phyloP scores from a whole-genome alignment of 2,797 vertebrate genomes.

The Hipposideros larvatus region DNA sequence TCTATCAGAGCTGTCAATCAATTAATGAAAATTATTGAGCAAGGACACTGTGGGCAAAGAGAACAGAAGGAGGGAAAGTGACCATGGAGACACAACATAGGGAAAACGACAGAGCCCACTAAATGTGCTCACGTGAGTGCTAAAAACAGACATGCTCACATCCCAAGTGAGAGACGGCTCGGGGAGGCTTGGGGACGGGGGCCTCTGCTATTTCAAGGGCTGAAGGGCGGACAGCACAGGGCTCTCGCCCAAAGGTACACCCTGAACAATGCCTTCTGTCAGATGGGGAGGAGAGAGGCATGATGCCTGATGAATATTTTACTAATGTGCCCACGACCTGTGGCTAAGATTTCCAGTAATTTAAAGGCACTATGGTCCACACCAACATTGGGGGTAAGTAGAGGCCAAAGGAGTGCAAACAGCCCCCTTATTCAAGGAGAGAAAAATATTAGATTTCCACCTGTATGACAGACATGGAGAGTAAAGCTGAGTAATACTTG shows the following conservation, averaged over 20 bases:
- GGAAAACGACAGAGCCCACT: conserved; percentile 91
- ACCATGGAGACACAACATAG: conserved; percentile 92
- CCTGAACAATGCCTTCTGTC: conserved; percentile 78
- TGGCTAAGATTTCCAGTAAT: conserved; percentile 62
- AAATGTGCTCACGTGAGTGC: conserved; percentile 85
- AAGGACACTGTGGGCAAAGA: conserved; percentile 93
- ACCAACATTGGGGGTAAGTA: conserved; percentile 52
- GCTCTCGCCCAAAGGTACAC: conserved; percentile 80
- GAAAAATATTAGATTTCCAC: conserved; percentile 76
- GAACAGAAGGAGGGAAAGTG: conserved; percentile 94
- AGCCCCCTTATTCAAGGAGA: conserved; percentile 54
- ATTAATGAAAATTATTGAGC: conserved; percentile 99
- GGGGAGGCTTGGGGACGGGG: conserved; percentile 54
- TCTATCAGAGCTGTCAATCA: conserved; percentile 99
- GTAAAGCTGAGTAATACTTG: conserved; percentile 67
- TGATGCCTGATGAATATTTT: conserved; percentile 81
- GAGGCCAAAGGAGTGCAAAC: conserved; percentile 15
- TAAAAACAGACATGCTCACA: conserved; percentile 83
- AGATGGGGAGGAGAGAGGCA: conserved; percentile 73
- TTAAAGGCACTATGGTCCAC: conserved; percentile 61
- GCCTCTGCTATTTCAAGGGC: conserved; percentile 73
- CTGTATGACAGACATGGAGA: conserved; percentile 77
- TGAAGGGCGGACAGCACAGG: conserved; percentile 74
- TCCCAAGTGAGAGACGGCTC: conserved; percentile 85
- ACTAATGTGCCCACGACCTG: conserved; percentile 73